A percentile compares a stretch with the other conserved stretches of the same genome.
phyloP scores from a whole-genome alignment of 2,113 vertebrate species.

The Brevimyrus niger region DNA sequence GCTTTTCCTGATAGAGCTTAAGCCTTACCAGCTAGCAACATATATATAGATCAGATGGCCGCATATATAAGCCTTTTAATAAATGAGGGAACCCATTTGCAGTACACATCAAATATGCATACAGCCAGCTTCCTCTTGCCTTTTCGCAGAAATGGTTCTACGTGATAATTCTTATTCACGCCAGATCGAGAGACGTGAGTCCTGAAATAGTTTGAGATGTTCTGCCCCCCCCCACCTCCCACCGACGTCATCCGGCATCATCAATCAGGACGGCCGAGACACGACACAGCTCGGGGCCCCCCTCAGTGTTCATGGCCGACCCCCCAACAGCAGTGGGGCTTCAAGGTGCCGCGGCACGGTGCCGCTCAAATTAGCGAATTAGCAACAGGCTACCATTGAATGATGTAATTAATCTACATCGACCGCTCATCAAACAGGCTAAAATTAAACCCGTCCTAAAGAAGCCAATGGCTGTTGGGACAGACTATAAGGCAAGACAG shows the following conservation, averaged over 20 bases:
- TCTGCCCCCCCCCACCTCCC: neutral
- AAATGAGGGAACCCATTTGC: constrained; percentile 2
- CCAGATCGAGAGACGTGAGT: constrained; percentile 33
- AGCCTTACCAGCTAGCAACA: neutral
- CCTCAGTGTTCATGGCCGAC: neutral
- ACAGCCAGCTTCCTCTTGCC: neutral
- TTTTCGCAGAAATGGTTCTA: neutral
- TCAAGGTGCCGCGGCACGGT: neutral
- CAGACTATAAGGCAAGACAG: neutral
- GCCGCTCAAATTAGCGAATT: constrained; percentile 23
- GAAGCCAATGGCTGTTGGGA: neutral
- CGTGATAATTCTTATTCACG: constrained; percentile 18
- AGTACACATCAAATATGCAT: constrained; percentile 13
- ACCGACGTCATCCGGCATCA: constrained; percentile 34
- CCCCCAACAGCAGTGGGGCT: constrained; percentile 20
- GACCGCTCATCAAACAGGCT: constrained; percentile 31
- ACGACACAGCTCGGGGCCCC: constrained; percentile 25
- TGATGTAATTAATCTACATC: constrained; percentile 44
- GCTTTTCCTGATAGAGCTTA: neutral
- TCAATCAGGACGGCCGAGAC: constrained; percentile 36
- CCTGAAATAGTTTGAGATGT: constrained; percentile 36
- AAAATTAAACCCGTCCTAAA: constrained; percentile 35
- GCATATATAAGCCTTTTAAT: constrained; percentile 3
- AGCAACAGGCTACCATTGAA: constrained; percentile 6
- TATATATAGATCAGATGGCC: neutral